Evolutionary conservation across 2,113 vertebrate genomes (phyloP).

Genomic region (Vulpes lagopus): DNA sequence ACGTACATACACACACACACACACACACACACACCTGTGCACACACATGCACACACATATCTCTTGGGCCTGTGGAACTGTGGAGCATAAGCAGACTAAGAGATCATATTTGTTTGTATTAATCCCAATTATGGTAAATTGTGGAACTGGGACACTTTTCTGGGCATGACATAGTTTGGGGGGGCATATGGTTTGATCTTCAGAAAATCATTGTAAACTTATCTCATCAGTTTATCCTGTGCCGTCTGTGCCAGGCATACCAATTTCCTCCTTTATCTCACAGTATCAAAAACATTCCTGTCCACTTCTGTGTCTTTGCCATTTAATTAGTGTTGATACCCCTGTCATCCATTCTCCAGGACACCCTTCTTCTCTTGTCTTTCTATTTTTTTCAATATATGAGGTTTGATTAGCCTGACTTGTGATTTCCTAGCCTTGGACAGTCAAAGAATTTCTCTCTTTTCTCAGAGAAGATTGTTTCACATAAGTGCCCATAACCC

Average conservation of each 20-base stretch:
- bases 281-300: background rate
- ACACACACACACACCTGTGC: background rate
- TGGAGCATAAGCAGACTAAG: background rate
- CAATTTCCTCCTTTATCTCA: background rate
- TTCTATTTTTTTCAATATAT: background rate
- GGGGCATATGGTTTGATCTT: background rate
- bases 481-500: background rate
- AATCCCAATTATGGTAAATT: background rate
- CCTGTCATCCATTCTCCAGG: background rate
- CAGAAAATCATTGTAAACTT: background rate
- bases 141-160: background rate
- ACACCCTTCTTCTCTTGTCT: background rate
- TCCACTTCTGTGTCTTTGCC: background rate
- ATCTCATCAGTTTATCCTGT: background rate
- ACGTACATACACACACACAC: background rate
- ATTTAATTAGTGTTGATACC: background rate
- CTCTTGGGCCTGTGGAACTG: background rate
- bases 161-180: background rate
- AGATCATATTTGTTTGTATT: background rate
- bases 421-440: background rate
- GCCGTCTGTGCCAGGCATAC: background rate
- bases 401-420: background rate
- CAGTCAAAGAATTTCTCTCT: background rate
- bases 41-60: fast-evolving
- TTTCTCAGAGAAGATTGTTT: background rate